Base-by-base conservation (phyloP, 2,113 vertebrate genomes). In the Lophura nycthemera region DNA sequence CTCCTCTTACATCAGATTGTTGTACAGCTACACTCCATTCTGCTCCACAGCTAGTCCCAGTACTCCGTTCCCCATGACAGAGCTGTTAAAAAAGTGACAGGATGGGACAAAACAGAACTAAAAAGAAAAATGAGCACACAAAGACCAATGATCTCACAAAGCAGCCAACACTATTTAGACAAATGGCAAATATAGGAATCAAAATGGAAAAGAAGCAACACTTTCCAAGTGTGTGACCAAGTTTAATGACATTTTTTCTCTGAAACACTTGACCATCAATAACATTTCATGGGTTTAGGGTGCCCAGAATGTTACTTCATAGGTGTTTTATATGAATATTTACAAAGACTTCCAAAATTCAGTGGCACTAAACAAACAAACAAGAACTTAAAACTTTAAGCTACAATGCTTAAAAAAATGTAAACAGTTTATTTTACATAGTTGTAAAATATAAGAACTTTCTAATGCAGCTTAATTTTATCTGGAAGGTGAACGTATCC, bases 391-490 rank as follows among this genome's bases (percentile, higher is more conserved):
- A 81, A 97, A 93, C 88, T 97, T 97, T 97, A 97, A 97, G 97
- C 97, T 97, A 98, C 96, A 98, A 97, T 97, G 98, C 96, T 98
- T 97, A 97, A 97, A 98, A 98, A 98, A 98, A 97, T 98, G 98
- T 98, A 98, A 98, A 98, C 98, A 97, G 92, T 98, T 98, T 95
- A 97, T 97, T 97, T 98, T 98, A 98, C 97, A 98, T 81, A 96
- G 92, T 97, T 97, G 95, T 97, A 98, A 97, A 97, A 98, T 97
- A 98, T 81, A 98, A 97, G 96, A 97, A 96, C 96, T 94, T 98
- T 88, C 95, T 97, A 97, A 97, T 78, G 85, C 32, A 96, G 97
- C 96, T 98, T 97, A 91, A 87, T 92, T 97, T 96, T 89, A 78
- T 93, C 94, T 90, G 88, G 70, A 88, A 97, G 95, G 95, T 97